Evolutionary conservation across 2,113 vertebrate genomes (phyloP).

Genomic region (Nannospalax galili): DNA sequence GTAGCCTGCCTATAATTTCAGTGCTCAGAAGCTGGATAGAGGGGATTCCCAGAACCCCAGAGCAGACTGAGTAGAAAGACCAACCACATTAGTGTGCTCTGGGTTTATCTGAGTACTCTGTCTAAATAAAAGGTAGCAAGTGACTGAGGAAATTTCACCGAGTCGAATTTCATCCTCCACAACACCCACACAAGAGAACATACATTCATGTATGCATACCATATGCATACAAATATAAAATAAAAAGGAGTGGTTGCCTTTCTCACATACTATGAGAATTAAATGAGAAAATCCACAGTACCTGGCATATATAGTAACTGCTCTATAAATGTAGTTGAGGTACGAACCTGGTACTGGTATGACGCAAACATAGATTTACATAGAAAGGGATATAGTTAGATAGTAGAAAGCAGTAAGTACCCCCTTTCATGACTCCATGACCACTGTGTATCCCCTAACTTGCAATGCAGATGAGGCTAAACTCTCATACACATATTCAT

Average conservation of each 20-base stretch:
- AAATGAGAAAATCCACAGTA: slow-evolving; percentile 23
- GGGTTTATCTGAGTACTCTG: background rate
- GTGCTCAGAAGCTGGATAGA: background rate
- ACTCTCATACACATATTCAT: slow-evolving; percentile 6
- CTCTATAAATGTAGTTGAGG: background rate
- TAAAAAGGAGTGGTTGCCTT: background rate
- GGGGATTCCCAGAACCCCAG: background rate
- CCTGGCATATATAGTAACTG: background rate
- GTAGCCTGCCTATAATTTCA: background rate
- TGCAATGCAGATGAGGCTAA: background rate
- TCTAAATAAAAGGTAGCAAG: background rate
- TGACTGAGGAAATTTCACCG: background rate
- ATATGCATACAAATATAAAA: background rate
- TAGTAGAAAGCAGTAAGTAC: background rate
- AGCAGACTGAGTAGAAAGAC: background rate
- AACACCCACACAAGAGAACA: background rate
- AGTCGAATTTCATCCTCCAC: background rate
- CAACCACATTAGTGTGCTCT: background rate
- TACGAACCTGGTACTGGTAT: background rate
- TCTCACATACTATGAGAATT: background rate
- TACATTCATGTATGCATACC: background rate
- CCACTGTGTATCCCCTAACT: background rate
- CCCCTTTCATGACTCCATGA: background rate
- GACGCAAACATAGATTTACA: background rate
- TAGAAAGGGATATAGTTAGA: background rate